phyloP scores from a whole-genome alignment of 2,113 vertebrate species.

The Sphyrna mokarran region DNA sequence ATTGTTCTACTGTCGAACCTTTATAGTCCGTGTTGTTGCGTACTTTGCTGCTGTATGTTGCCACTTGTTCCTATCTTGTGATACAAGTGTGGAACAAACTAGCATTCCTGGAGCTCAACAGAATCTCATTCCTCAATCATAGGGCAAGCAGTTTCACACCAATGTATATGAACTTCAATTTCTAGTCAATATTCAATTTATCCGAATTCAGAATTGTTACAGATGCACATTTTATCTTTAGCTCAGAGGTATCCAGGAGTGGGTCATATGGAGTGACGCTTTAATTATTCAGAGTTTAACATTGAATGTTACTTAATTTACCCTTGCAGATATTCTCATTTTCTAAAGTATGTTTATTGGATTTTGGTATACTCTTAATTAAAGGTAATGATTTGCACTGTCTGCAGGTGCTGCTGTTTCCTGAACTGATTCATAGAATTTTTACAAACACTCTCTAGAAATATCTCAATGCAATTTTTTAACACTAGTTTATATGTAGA shows the following conservation, averaged over 20 bases:
- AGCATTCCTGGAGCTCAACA: not conserved
- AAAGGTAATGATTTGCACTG: not conserved
- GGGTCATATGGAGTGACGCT: not conserved
- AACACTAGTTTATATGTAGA: not conserved
- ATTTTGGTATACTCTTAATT: not conserved
- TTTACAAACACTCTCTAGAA: not conserved
- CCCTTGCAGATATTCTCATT: not conserved
- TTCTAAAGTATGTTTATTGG: not conserved
- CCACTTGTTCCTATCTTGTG: not conserved
- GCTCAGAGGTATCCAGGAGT: not conserved
- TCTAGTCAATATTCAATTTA: not conserved
- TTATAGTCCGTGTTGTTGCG: not conserved
- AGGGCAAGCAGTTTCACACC: not conserved
- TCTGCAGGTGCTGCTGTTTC: not conserved
- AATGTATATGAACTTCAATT: too few species aligned
- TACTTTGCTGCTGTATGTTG: not conserved
- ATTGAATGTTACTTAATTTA: not conserved
- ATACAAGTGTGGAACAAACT: not conserved
- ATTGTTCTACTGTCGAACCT: not conserved
- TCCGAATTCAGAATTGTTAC: not conserved
- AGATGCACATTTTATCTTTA: not conserved
- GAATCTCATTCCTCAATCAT: not conserved
- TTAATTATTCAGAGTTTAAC: not conserved
- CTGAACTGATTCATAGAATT: not conserved
- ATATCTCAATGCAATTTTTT: not conserved